Evolutionary conservation across 2,888 invertebrate genomes (phyloP), one percentile per base, ranked within the genome.

Genomic region (Rhingia campestris): DNA sequence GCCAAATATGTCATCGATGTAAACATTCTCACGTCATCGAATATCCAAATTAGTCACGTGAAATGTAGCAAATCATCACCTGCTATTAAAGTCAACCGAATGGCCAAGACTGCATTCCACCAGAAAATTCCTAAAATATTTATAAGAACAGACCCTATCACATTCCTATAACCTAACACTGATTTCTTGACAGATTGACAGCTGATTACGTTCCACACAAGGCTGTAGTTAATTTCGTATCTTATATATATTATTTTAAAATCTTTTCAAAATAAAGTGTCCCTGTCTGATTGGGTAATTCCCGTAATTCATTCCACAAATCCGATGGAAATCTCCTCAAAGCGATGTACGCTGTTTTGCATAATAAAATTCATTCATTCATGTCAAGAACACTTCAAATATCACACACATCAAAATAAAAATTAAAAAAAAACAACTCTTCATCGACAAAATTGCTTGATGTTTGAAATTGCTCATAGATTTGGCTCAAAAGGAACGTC

Each of bases 311-410:
- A 45, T 45, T n/a, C 43, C 43, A 58, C 32, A 3, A 43, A 35
- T 33, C 14, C 45, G 22, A 22, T 45, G 33, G 45, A 33, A 37
- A 14, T 22, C 4, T n/a, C 3, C 58, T n/a, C n/a, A 45, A 43
- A 41, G 30, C 14, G 51, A 43, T 45, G 53, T 53, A 30, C n/a
- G 12, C 30, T 49, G 45, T 53, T 59, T 41, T 70, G 33, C 41
- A 10, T 32, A 53, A 72, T 37, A 37, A 63, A 63, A 63, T 39
- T 39, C 54, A 64, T 56, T 73, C 73, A 72, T 64, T 47, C 56
- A 64, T 63, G 73, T 64, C 39, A 64, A 73, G 47, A 56, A 22
- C 37, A 47, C 37, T 54, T 37, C 54, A 33, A 37, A 56, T 14
- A 39, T 64, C 39, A 43, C 33, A 33, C 58, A 56, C 12, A 45